These are phyloP conservation scores for Hozukius guyotensis DNA, from an alignment of 2,797 vertebrate species.

Conservation along the genomic window DNA sequence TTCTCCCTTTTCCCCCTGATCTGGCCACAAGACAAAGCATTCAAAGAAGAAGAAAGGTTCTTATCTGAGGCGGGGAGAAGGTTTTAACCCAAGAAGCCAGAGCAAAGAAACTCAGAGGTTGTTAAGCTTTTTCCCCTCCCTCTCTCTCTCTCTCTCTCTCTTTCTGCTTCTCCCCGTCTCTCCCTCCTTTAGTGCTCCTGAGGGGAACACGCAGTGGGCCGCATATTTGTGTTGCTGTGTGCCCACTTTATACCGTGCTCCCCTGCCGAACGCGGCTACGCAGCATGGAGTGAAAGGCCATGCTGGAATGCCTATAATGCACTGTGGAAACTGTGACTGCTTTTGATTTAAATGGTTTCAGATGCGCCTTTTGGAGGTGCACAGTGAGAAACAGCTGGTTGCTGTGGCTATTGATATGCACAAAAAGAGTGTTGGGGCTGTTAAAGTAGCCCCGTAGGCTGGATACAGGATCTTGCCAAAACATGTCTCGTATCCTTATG, in stretches of 20 bases:
- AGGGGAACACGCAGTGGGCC: conserved; percentile 59
- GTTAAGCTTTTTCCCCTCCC: conserved; percentile 6
- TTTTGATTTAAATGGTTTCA: conserved; percentile 85
- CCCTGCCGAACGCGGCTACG: conserved; percentile 71
- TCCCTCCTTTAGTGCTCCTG: conserved; percentile 59
- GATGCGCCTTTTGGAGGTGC: conserved; percentile 80
- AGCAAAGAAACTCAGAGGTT: conserved; percentile 56
- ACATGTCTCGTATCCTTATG: conserved; percentile 31
- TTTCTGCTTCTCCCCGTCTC: conserved; percentile 11
- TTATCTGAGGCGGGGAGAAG: conserved; percentile 68
- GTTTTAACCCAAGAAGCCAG: conserved; percentile 63
- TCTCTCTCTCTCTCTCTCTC: background rate
- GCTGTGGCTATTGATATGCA: conserved; percentile 76
- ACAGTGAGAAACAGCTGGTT: conserved; percentile 79
- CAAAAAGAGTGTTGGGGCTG: conserved; percentile 58
- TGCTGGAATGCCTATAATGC: conserved; percentile 81
- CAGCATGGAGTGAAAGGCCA: conserved; percentile 76
- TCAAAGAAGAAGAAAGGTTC: conserved; percentile 66
- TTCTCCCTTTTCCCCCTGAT: conserved; percentile 55
- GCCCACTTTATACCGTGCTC: conserved; percentile 75
- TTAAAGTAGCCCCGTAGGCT: conserved; percentile 62
- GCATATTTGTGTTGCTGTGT: conserved; percentile 77
- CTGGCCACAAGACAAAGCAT: conserved; percentile 74
- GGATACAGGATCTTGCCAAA: conserved; percentile 42
- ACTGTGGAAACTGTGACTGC: conserved; percentile 85